Evolutionary conservation across 2,888 invertebrate genomes (phyloP).

Genomic region (Lochmaea crataegi): DNA sequence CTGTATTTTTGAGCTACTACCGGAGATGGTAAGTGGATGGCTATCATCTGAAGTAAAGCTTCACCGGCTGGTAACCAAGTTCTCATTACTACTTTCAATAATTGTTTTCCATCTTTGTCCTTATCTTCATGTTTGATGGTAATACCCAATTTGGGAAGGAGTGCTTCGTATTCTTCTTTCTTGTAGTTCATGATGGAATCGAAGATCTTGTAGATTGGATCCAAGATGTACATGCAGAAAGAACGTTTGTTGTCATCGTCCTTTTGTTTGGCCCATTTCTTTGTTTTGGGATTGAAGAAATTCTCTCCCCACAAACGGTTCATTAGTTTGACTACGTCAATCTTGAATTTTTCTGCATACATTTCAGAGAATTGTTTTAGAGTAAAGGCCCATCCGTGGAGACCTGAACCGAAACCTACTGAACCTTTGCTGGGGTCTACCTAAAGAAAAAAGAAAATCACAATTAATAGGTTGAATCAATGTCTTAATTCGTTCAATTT

Average conservation of each 20-base stretch:
- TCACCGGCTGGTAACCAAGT: slow-evolving; percentile 99
- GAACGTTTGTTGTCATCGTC: slow-evolving; percentile 94
- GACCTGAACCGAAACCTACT: slow-evolving; percentile 99
- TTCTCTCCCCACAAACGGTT: slow-evolving; percentile 92
- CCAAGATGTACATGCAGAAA: slow-evolving; percentile 98
- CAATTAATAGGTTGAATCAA: not conserved
- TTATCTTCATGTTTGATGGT: slow-evolving; percentile 93
- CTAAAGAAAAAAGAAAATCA: slow-evolving; percentile 59
- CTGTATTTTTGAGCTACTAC: slow-evolving; percentile 99
- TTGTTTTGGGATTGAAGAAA: slow-evolving; percentile 96
- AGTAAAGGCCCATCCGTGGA: slow-evolving; percentile 99
- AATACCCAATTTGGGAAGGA: slow-evolving; percentile 92
- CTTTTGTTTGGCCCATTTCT: slow-evolving; percentile 97
- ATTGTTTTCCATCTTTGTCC: slow-evolving; percentile 95
- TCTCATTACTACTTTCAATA: slow-evolving; percentile 98
- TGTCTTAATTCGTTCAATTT: not conserved
- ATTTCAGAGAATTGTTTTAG: slow-evolving; percentile 99
- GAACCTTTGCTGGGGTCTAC: slow-evolving; percentile 98
- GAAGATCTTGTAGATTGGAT: slow-evolving; percentile 97
- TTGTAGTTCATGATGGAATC: slow-evolving; percentile 72
- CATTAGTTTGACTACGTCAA: slow-evolving; percentile 97
- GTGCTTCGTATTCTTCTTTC: slow-evolving; percentile 90
- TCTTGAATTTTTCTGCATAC: slow-evolving; percentile 99
- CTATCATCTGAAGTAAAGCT: slow-evolving; percentile 99
- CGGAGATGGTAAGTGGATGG: slow-evolving; percentile 98